phyloP scores from a whole-genome alignment of 2,797 vertebrate species.

The Synanceia verrucosa region DNA sequence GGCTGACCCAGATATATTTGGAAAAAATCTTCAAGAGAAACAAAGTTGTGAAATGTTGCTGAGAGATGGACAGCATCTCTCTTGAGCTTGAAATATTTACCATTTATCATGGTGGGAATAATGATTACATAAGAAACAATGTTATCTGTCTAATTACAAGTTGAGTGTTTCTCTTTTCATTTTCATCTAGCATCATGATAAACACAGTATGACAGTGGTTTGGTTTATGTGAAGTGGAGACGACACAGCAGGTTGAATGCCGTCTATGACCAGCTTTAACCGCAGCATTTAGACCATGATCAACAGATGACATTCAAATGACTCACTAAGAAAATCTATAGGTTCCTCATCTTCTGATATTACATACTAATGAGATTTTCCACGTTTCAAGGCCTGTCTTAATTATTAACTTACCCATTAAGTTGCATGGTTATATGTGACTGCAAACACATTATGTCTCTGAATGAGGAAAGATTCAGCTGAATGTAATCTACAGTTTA shows the following conservation, averaged over 20 bases:
- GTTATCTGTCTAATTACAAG: not conserved
- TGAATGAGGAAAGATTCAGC: no score
- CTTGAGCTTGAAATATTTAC: slow-evolving; percentile 16
- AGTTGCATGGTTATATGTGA: no score
- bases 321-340: not conserved
- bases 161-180: not conserved
- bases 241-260: not conserved
- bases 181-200: not conserved
- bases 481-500: no score
- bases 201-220: not conserved
- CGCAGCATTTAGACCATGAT: not conserved
- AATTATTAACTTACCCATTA: not conserved
- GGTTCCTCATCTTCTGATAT: not conserved
- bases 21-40: slow-evolving; percentile 16
- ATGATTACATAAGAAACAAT: slow-evolving; percentile 4
- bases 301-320: not conserved
- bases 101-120: not conserved
- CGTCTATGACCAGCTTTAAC: not conserved
- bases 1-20: slow-evolving; percentile 56
- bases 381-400: not conserved
- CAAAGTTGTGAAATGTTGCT: slow-evolving; percentile 26
- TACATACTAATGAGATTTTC: not conserved
- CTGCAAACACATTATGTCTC: no score
- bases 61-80: slow-evolving; percentile 8
- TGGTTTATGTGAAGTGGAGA: not conserved